phyloP scores from a whole-genome alignment of 92 coral and sea anemone species.

The Zoanthus sociatus region DNA sequence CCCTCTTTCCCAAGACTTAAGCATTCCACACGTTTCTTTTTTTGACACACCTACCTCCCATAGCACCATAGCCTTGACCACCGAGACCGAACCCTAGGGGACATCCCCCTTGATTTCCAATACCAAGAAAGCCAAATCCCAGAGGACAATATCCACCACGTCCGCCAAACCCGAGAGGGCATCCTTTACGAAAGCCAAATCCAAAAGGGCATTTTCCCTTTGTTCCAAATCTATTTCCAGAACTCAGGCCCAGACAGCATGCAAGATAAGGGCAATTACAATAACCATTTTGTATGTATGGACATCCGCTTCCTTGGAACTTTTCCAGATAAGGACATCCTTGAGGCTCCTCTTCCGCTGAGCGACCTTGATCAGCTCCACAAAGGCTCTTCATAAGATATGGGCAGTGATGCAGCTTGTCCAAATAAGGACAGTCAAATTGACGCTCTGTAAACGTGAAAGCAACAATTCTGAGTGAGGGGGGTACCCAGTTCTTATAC shows the following conservation, averaged over 20 bases:
- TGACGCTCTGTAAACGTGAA: neutral
- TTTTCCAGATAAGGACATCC: conserved; percentile 35
- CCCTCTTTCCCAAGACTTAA: neutral
- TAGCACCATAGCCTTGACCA: neutral
- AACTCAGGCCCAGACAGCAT: neutral
- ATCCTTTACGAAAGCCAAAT: conserved; percentile 1
- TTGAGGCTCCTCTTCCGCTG: neutral
- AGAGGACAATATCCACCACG: neutral
- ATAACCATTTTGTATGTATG: conserved; percentile 24
- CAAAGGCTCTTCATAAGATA: conserved; percentile 37
- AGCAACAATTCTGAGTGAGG: neutral
- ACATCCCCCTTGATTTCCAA: neutral
- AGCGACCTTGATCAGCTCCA: neutral
- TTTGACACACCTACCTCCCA: neutral
- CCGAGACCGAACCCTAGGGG: conserved; percentile 20
- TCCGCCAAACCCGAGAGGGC: conserved; percentile 11
- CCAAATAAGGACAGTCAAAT: conserved; percentile 41
- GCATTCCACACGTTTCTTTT: conserved; percentile 9
- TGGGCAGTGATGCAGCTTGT: conserved; percentile 44
- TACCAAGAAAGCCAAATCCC: conserved; percentile 21
- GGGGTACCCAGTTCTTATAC: too few relatives aligned
- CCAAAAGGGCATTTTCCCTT: conserved; percentile 13
- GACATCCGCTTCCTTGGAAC: conserved; percentile 35
- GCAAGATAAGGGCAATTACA: conserved; percentile 8
- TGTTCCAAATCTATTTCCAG: neutral